Percentiles rank a stretch among this genome's conserved stretches.
Conservation (phyloP, 2,888 invertebrate genomes). For the Hylaea fasciaria region DNA sequence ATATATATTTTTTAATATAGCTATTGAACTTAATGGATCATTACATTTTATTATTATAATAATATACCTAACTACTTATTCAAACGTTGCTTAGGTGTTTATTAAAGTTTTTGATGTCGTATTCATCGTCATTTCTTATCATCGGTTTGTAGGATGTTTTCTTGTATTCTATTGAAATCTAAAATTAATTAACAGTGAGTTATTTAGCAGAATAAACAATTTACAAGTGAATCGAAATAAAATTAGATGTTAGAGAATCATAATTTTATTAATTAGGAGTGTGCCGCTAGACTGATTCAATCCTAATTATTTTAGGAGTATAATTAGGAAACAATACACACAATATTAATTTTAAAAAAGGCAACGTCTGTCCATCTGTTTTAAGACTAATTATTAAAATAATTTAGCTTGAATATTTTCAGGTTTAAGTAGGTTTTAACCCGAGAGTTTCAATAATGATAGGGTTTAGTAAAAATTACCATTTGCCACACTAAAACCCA, state of each 20-base stretch:
- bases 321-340: background rate
- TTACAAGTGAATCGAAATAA: no score
- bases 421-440: no score
- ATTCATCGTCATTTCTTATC: conserved; percentile 19
- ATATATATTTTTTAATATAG: no score
- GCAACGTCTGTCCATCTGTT: background rate
- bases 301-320: background rate
- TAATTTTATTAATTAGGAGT: no score
- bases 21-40: conserved; percentile 11
- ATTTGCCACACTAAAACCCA: no score
- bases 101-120: conserved; percentile 24
- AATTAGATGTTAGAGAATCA: no score
- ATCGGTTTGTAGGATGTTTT: background rate
- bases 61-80: conserved; percentile 1
- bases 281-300: no score
- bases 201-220: no score
- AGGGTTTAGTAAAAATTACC: no score
- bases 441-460: no score
- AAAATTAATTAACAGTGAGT: background rate
- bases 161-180: background rate
- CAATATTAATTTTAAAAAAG: background rate
- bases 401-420: no score
- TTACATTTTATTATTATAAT: background rate
- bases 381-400: no score
- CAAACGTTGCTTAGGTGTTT: conserved; percentile 22